Evolutionary conservation across 2,797 vertebrate genomes (phyloP), one percentile per base, ranked within the genome.

Genomic region (Telmatherina bonti): DNA sequence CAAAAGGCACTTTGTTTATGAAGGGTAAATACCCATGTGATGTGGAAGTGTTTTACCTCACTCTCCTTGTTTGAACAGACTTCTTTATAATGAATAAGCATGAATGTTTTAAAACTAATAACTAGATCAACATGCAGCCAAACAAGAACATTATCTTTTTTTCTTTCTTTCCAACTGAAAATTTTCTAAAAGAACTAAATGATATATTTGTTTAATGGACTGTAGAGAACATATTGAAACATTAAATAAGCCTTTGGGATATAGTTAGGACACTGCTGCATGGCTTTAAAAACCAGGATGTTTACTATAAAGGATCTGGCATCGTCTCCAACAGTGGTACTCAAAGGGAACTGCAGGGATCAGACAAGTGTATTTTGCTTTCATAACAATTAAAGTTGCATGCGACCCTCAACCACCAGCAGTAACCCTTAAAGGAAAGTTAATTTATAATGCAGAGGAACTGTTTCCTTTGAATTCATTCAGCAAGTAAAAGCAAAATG

Each of bases 51-150:
- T 71, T 83, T 62, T 49, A 27, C 30, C 38, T 29, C 57, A 41
- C 78, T 85, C 57, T 79, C 33, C 62, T 27, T 0, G 27, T 79
- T 67, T 54, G 43, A 65, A 43, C 56, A 0, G 45, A 62, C 29
- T 81, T 72, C 59, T 90, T 81, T 63, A 86, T 80, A 72, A 88
- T 84, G 76, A 87, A 89, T 78, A 84, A 72, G 64, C 82, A 85
- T 90, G 58, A 87, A 88, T 87, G 66, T 90, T 91, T 89, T 56
- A 90, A 53, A 67, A 71, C 58, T 61, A 74, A 85, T 89, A 83
- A 85, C 74, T 74, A 73, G 70, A 85, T 79, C 52, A 80, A 87
- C 84, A 85, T 67, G 64, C 43, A 84, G 76, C 63, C 67, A 78
- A 86, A 87, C 81, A 72, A 78, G 75, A 76, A 74, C 81, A 77